Base-by-base conservation (phyloP, 2,797 vertebrate genomes). In the Sebastes trivittatus region DNA sequence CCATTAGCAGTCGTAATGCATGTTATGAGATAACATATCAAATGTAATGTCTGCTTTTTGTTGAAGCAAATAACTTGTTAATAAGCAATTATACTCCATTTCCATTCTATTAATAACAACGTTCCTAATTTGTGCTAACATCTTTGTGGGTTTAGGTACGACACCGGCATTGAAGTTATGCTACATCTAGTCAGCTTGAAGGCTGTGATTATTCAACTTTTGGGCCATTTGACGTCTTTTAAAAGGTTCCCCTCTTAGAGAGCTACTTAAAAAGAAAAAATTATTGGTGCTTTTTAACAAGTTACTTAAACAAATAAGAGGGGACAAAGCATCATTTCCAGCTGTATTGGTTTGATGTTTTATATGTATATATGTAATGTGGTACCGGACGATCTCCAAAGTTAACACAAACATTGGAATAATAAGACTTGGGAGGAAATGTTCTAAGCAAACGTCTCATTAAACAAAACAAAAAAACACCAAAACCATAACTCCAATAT, bases 381-480 rank as follows among this genome's bases (percentile, higher is more conserved):
- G 52, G 58, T 60, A 56, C 18, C 66, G 38, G 25, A 78, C 76
- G 68, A 80, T 65, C 61, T 66, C 58, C 55, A 76, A 77, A 75
- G 69, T 72, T 55, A 79, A 86, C 77, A 90, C 65, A 80, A 77
- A 72, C 73, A 77, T 18, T 59, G 60, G 38, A 75, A 72, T 65
- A 68, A 80, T 34, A 74, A 70, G 58, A 85, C 29, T 11, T 66
- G 6, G 42, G 36, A 18, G 78, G 36, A 80, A 82, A 80, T 62
- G 32, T 71, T 84, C 42, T 23, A 68, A 82, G 22, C 54, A 82
- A 83, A 75, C 38, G 2, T 84, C 29, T 86, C 25, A 71, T 64
- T 60, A 82, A 89, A 81, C 68, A 42, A 86, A 69, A 6, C 84
- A 69, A 86, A 91, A 71, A 79, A 83, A 88, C 88, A 91, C 32